Evolutionary conservation across 1,140 invertebrate genomes (phyloP), one percentile per base, ranked within the genome.

Genomic region (Coelopa frigida): DNA sequence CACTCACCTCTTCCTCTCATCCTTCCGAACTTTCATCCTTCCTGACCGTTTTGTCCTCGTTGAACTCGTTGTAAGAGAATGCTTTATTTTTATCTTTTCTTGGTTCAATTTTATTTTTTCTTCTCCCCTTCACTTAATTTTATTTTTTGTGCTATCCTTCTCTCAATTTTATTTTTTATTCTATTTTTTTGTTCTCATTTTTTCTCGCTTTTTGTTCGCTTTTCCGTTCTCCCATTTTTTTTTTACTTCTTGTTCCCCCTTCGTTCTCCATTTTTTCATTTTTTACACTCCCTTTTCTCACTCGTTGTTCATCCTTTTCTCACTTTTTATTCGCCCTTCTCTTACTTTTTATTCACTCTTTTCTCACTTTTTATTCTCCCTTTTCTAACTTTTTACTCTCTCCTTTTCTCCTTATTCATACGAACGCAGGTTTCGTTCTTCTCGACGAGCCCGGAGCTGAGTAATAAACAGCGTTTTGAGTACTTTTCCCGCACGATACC

Each of bases 401-500:
- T 39, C 6, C 27, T 29, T 29, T 29, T 29, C 27, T 14, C 14
- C 14, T 29, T 29, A 29, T 10, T 14, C 27, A 29, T 10, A 29
- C 8, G 27, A 29, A 29, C 14, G 27, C 35, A 96, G 92, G 89
- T 96, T 2, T 95, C 92, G 2, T 96, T 90, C 73, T 96, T 95
- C 70, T 95, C 92, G 0, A 96, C 93, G 3, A 94, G 89, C 54
- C 89, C 92, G 0, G 92, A 94, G 64, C 74, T 97, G 46, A 94
- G 89, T 48, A 95, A 94, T 73, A 94, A 94, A 62, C 87, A 95
- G 56, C 78, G 93, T 6, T 97, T 95, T 70, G 92, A 95, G 59
- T 97, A 89, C 65, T 96, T 97, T 70, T 85, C 88, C 2, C 74
- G 94, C 24, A 97, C 94, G 2, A 95, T 97, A 55, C 93, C 94